A percentile compares a stretch with the other conserved stretches of the same genome.
These are phyloP conservation scores for Pterobdella sp. DNA, from an alignment of 2,888 invertebrate genomes.

Conservation along the genomic window DNA sequence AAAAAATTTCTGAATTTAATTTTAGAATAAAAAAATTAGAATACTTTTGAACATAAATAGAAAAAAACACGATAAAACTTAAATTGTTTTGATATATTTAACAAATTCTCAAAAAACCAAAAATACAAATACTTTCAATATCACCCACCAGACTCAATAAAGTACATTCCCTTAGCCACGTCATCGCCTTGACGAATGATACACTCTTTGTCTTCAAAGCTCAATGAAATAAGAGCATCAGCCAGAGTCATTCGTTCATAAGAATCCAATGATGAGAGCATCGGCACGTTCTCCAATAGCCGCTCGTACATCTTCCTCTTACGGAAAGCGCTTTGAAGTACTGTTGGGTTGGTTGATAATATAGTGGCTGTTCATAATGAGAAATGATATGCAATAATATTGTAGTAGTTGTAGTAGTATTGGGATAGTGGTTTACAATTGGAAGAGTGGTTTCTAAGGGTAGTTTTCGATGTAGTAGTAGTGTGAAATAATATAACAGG, in stretches of 20 bases:
- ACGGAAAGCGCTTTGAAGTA: slow-evolving; percentile 50
- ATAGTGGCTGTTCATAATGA: not conserved
- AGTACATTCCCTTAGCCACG: slow-evolving; percentile 50
- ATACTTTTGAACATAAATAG: no score
- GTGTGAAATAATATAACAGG: no score
- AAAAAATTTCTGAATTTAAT: no score
- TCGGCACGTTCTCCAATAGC: slow-evolving; percentile 47
- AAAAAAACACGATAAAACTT: no score
- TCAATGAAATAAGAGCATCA: slow-evolving; percentile 47
- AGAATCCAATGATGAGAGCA: slow-evolving; percentile 46
- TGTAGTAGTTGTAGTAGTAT: not conserved
- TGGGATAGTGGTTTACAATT: not conserved
- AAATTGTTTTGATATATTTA: no score
- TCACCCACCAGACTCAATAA: slow-evolving; percentile 62
- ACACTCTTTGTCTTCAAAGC: slow-evolving; percentile 43
- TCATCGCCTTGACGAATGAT: slow-evolving; percentile 49
- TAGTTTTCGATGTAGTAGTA: not conserved
- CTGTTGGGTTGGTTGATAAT: not conserved
- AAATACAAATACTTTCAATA: not conserved
- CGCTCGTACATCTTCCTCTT: slow-evolving; percentile 50
- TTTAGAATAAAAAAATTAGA: no score
- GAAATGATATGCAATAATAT: not conserved
- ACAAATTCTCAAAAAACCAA: no score
- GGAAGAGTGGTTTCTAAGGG: no score
- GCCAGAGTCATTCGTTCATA: slow-evolving; percentile 51